Percentiles rank a stretch among this genome's conserved stretches.
Conservation (phyloP, 64 coral and sea anemone genomes). For the Hydrozoanthus tunicans region DNA sequence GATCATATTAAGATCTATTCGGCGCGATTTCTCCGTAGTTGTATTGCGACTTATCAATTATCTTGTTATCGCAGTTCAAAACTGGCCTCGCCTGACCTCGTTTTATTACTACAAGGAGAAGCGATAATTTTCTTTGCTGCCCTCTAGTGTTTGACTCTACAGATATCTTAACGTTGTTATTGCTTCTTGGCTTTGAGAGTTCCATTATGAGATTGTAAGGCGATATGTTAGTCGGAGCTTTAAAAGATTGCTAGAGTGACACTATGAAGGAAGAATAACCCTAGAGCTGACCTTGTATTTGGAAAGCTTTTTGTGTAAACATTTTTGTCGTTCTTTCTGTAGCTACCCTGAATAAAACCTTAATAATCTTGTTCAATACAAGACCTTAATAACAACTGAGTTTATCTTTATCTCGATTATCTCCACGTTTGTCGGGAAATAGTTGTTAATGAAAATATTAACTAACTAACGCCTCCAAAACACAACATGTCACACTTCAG, state of each 20-base stretch:
- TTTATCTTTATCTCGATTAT: background rate
- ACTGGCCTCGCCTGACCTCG: slow-evolving; percentile 19
- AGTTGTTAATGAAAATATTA: background rate
- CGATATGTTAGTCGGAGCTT: slow-evolving; percentile 45
- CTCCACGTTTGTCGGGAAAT: background rate
- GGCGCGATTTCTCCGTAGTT: background rate
- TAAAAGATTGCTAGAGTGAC: slow-evolving; percentile 17
- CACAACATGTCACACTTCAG: slow-evolving; percentile 11
- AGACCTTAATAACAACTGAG: background rate
- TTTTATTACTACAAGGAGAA: slow-evolving; percentile 36
- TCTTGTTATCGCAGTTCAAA: slow-evolving; percentile 54
- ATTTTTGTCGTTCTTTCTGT: background rate
- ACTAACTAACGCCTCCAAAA: slow-evolving; percentile 6
- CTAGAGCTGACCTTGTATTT: background rate
- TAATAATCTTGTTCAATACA: background rate
- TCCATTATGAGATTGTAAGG: slow-evolving; percentile 30
- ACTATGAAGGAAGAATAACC: background rate
- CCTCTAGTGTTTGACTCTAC: background rate
- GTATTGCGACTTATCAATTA: slow-evolving; percentile 35
- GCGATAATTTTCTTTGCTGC: slow-evolving; percentile 1
- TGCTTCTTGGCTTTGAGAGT: background rate
- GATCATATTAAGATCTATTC: slow-evolving; percentile 36
- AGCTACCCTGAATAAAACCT: background rate
- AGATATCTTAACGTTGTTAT: background rate
- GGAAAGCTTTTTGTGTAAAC: background rate